Percentiles rank a stretch among this genome's conserved stretches.
Evolutionary conservation across 2,113 vertebrate species (phyloP).

Genomic region (Epinephelus cyanopodus): DNA sequence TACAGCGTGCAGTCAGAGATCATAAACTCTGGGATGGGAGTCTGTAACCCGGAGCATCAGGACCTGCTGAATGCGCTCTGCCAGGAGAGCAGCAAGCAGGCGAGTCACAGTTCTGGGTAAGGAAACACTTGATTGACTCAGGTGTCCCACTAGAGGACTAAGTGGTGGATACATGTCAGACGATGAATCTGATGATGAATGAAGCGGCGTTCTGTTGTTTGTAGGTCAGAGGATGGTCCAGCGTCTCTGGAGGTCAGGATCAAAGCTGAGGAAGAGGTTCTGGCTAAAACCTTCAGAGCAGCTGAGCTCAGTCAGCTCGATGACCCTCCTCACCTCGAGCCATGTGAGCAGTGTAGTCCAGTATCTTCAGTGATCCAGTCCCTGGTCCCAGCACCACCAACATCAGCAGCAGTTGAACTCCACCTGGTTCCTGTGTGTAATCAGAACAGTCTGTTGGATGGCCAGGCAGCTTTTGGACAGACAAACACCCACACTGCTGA

Average conservation of each 20-base stretch:
- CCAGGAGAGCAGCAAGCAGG: background rate
- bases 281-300: conserved; percentile 21
- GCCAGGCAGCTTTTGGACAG: background rate
- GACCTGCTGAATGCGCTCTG: conserved; percentile 81
- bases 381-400: background rate
- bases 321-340: background rate
- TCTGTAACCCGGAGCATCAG: conserved; percentile 87
- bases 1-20: conserved; percentile 90
- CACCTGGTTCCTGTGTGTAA: background rate
- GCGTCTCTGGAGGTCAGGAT: conserved; percentile 18
- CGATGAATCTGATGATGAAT: background rate
- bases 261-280: conserved; percentile 30
- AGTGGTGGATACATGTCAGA: background rate
- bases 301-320: background rate
- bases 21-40: conserved; percentile 88
- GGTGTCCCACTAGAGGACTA: rapidly evolving
- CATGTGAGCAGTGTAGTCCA: background rate
- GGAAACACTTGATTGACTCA: background rate
- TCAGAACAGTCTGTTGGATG: background rate
- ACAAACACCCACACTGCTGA: background rate
- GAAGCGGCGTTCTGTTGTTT: background rate
- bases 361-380: background rate
- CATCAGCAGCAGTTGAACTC: background rate
- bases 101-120: conserved; percentile 33
- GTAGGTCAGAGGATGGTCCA: background rate